phyloP scores from a whole-genome alignment of 1,140 invertebrate genomes.

The Dendroctonus valens region DNA sequence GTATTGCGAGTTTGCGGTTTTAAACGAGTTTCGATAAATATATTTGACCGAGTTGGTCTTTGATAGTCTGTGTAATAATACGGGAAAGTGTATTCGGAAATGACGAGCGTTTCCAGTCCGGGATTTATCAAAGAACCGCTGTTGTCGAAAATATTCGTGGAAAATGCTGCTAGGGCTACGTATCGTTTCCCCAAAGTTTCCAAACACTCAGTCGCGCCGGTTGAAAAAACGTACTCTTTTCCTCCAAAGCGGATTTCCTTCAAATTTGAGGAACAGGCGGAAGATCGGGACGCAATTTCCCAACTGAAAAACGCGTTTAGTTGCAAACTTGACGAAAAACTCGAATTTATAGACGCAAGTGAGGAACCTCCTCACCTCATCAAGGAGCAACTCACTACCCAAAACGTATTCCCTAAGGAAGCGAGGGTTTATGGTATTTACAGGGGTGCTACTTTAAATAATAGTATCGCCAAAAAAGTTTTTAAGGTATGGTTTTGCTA shows the following conservation, averaged over 20 bases:
- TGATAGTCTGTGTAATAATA: too few species aligned
- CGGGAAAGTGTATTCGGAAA: too few species aligned
- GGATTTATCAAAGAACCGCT: too few species aligned
- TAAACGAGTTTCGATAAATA: too few species aligned
- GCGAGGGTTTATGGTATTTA: slow-evolving; percentile 8
- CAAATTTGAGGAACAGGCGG: slow-evolving; percentile 6
- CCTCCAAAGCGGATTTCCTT: slow-evolving; percentile 19
- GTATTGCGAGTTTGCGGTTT: too few species aligned
- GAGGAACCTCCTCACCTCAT: neutral
- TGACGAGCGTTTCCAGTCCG: too few species aligned
- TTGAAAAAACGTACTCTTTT: slow-evolving; percentile 20
- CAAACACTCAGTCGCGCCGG: slow-evolving; percentile 30
- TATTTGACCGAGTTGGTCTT: too few species aligned
- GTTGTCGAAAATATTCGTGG: slow-evolving; percentile 2
- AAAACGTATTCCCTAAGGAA: neutral
- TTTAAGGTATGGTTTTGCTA: slow-evolving; percentile 2
- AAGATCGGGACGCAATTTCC: neutral
- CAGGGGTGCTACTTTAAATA: slow-evolving; percentile 1
- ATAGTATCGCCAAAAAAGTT: neutral
- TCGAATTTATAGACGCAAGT: slow-evolving; percentile 11
- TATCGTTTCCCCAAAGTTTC: slow-evolving; percentile 19
- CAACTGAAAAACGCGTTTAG: slow-evolving; percentile 11
- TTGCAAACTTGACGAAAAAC: neutral
- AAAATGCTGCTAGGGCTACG: neutral
- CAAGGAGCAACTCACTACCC: too few species aligned